These are phyloP conservation scores for Apocheima hispidaria DNA, from an alignment of 2,888 invertebrate genomes.

Conservation along the genomic window DNA sequence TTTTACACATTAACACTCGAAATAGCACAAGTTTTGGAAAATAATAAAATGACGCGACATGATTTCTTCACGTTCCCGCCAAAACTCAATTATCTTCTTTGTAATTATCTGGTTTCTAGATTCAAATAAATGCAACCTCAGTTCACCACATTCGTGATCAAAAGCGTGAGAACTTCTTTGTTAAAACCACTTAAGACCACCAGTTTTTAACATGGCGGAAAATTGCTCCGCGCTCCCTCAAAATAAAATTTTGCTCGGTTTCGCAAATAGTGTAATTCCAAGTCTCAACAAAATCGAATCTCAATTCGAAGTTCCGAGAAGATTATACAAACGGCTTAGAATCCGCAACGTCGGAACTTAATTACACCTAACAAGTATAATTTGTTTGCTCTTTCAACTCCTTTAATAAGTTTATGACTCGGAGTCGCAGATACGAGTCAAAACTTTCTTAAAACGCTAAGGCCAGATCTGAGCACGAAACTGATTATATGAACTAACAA, in stretches of 20 bases:
- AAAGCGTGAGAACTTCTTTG: neutral
- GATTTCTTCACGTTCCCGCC: too few species aligned
- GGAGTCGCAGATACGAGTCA: slow-evolving; percentile 8
- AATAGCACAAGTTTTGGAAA: too few species aligned
- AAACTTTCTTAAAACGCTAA: slow-evolving; percentile 6
- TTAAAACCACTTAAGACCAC: neutral
- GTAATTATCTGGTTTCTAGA: neutral
- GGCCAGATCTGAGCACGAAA: neutral
- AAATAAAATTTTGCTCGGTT: neutral
- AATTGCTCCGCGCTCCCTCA: neutral
- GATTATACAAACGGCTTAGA: slow-evolving; percentile 37
- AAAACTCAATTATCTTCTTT: neutral
- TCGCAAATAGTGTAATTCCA: slow-evolving; percentile 11
- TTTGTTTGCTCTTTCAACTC: slow-evolving; percentile 58
- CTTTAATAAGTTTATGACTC: slow-evolving; percentile 56
- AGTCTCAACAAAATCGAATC: slow-evolving; percentile 27
- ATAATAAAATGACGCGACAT: too few species aligned
- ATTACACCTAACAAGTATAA: slow-evolving; percentile 63
- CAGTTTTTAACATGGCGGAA: too few species aligned
- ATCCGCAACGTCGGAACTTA: slow-evolving; percentile 53
- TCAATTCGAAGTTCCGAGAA: slow-evolving; percentile 41
- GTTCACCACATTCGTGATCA: neutral
- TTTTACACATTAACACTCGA: too few species aligned
- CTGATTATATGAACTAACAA: neutral
- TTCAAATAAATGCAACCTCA: neutral